Evolutionary conservation across 2,113 vertebrate species (phyloP).

Genomic region (Mastomys natalensis): DNA sequence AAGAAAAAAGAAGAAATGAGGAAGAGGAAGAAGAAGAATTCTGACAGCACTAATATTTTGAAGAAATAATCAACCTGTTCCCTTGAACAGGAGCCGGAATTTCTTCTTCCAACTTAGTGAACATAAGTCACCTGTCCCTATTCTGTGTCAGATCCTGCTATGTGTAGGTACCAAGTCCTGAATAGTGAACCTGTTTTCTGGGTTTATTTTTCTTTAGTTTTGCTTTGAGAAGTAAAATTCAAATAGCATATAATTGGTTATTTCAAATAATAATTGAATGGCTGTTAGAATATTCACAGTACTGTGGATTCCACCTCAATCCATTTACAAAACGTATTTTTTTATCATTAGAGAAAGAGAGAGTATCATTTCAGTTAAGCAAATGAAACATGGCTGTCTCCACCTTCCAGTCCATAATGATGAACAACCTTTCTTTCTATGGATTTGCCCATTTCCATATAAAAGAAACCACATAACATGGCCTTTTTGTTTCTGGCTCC

Average conservation of each 20-base stretch:
- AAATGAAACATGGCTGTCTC: background rate
- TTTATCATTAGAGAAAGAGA: background rate
- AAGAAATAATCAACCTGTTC: background rate
- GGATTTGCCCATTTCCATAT: background rate
- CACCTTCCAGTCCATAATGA: background rate
- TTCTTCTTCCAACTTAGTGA: background rate
- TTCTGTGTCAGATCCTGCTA: background rate
- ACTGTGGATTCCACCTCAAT: background rate
- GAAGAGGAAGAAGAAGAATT: background rate
- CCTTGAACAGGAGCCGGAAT: background rate
- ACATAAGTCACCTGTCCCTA: background rate
- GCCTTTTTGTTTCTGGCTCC: background rate
- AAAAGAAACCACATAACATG: background rate
- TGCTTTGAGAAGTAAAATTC: background rate
- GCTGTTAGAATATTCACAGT: background rate
- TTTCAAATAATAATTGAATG: background rate
- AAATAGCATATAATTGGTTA: background rate
- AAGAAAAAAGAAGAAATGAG: rapidly evolving
- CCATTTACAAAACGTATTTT: background rate
- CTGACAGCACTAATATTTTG: background rate
- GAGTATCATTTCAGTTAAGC: background rate
- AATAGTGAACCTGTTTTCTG: background rate
- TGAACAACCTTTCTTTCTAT: background rate
- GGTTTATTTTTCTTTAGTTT: background rate
- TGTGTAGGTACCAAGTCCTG: background rate